Percentiles rank a stretch among this genome's conserved stretches.
Conservation (phyloP, 2,888 invertebrate species). For the Drosophila flavopinicola region DNA sequence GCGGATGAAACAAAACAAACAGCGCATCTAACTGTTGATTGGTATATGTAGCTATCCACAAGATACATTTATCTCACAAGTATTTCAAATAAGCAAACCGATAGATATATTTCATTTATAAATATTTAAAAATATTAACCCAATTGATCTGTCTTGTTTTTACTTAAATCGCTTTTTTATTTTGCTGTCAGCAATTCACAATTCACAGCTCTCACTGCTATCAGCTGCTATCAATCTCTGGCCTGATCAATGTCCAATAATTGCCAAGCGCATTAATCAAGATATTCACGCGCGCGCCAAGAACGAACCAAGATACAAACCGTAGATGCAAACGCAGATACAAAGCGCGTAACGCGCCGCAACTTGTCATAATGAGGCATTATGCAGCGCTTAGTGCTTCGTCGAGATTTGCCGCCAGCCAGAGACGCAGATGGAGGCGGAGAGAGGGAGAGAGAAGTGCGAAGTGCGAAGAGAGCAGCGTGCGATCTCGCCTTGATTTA, state of each 20-base stretch:
- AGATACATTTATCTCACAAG: constrained; percentile 42
- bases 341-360: constrained; percentile 56
- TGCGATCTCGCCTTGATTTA: constrained; percentile 65
- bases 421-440: background rate
- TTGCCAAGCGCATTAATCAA: constrained; percentile 64
- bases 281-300: constrained; percentile 46
- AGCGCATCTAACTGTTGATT: constrained; percentile 67
- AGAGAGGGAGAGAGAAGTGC: background rate
- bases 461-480: constrained; percentile 15
- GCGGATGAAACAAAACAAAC: constrained; percentile 65
- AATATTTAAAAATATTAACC: background rate
- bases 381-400: constrained; percentile 44
- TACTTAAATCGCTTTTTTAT: background rate
- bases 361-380: constrained; percentile 67
- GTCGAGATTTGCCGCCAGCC: constrained; percentile 33
- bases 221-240: constrained; percentile 5
- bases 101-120: background rate
- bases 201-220: background rate
- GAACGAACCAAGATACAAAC: constrained; percentile 31
- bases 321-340: constrained; percentile 32
- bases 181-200: background rate
- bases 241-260: constrained; percentile 41
- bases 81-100: background rate
- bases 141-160: background rate
- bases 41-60: constrained; percentile 24